Base-by-base conservation (phyloP, 2,888 invertebrate species). In the Leptinotarsa tumamoca region DNA sequence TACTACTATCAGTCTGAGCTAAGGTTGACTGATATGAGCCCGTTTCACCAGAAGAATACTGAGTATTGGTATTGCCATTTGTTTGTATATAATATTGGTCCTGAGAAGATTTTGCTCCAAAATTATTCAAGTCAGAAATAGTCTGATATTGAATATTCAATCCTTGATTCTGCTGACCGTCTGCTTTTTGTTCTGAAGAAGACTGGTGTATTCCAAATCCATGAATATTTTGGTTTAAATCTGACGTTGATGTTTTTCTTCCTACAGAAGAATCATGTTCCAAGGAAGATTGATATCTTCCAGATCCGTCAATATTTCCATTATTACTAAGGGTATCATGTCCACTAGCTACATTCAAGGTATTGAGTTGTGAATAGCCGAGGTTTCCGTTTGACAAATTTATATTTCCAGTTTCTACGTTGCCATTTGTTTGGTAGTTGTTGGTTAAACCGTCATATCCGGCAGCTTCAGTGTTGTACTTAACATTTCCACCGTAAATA, bases 21-120 rank as follows among this genome's bases (percentile, higher is more conserved):
- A 4, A 10, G 23, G 10, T 58, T 56, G 58, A 7, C 23, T 27
- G 13, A 5, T 33, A 27, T 18, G 43, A 43, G 3, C 43, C 43
- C 10, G 43, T 43, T 43, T 43, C 43, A 43, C 43, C 43, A 0
- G 43, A 43, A 43, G 43, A 43, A 43, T 43, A 43, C 10, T 52
- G 18, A 17, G 51, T n/a, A 27, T 27, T 51, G 43, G 13, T 43
- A 49, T 68, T 54, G 4, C 18, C 69, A n/a, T n/a, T 43, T 70
- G 17, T 27, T 43, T 71, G 61, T 58, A 49, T 23, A 17, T 61
- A 18, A 43, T 17, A 50, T 43, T 71, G 71, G 23, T 21, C 49
- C 27, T 72, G 58, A 33, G 56, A 13, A n/a, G 66, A 67, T 70
- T 74, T 72, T 3, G 70, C n/a, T 68, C 70, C 75, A 71, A 67